Evolutionary conservation across 2,113 vertebrate genomes (phyloP).

Genomic region (Acrocephalus kingi): DNA sequence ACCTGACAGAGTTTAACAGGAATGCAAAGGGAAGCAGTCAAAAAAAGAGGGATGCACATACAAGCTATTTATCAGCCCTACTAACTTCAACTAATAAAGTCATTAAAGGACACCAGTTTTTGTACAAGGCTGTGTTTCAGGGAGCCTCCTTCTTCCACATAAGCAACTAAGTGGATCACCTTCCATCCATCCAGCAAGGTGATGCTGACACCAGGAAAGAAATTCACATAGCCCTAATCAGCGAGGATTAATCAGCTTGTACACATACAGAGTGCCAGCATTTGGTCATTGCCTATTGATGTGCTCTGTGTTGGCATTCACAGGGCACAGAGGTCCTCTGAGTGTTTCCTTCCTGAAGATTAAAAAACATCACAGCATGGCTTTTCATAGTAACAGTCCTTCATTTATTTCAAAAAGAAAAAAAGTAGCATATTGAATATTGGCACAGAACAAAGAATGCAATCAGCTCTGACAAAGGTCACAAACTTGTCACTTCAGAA

Average conservation of each 20-base stretch:
- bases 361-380: background rate
- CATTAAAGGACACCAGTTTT: background rate
- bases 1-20: background rate
- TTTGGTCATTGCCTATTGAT: background rate
- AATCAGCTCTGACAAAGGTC: background rate
- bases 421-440: background rate
- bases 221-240: background rate
- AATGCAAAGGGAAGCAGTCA: background rate
- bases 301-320: background rate
- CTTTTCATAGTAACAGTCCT: background rate
- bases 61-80: background rate
- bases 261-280: background rate
- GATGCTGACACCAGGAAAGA: background rate
- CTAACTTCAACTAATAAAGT: background rate
- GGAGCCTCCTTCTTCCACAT: background rate
- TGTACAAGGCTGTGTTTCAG: background rate
- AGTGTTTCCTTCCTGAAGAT: background rate
- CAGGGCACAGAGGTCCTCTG: background rate
- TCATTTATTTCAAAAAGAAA: background rate
- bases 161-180: background rate
- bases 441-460: background rate
- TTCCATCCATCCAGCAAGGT: background rate
- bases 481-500: background rate
- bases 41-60: background rate
- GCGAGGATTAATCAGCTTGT: fast-evolving